These are phyloP conservation scores for Halcyon malimbica DNA, from an alignment of 2,113 vertebrate species.

Conservation along the genomic window DNA sequence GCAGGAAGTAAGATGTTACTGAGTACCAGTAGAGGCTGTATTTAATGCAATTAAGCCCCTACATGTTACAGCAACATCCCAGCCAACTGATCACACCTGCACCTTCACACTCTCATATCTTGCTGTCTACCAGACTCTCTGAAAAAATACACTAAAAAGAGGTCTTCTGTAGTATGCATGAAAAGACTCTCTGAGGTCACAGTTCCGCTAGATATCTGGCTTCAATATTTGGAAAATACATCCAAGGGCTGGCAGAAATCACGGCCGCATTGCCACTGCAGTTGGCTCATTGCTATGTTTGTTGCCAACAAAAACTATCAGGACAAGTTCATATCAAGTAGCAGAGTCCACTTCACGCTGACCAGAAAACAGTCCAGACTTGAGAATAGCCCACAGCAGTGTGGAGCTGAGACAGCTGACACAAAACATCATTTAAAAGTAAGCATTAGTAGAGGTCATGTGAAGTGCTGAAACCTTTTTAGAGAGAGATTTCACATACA, in stretches of 20 bases:
- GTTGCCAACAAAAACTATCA: slow-evolving; percentile 11
- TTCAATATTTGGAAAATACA: background rate
- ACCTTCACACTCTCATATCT: background rate
- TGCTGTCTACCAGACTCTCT: background rate
- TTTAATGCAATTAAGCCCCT: background rate
- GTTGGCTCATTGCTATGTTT: background rate
- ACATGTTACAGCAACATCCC: background rate
- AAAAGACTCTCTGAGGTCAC: background rate
- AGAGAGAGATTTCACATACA: background rate
- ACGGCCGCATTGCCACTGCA: background rate
- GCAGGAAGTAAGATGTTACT: background rate
- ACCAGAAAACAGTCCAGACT: background rate
- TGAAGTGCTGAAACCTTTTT: background rate
- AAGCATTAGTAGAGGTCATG: slow-evolving; percentile 18
- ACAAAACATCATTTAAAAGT: background rate
- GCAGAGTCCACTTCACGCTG: background rate
- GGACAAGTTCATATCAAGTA: background rate
- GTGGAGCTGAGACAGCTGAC: background rate
- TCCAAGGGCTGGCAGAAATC: background rate
- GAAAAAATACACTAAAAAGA: background rate
- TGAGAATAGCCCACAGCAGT: background rate
- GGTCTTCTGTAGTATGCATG: background rate
- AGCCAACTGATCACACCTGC: background rate
- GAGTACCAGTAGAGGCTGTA: background rate
- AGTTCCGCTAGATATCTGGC: background rate